These are phyloP conservation scores for Cataglyphis cursor DNA, from an alignment of 2,888 invertebrate genomes.

Conservation along the genomic window DNA sequence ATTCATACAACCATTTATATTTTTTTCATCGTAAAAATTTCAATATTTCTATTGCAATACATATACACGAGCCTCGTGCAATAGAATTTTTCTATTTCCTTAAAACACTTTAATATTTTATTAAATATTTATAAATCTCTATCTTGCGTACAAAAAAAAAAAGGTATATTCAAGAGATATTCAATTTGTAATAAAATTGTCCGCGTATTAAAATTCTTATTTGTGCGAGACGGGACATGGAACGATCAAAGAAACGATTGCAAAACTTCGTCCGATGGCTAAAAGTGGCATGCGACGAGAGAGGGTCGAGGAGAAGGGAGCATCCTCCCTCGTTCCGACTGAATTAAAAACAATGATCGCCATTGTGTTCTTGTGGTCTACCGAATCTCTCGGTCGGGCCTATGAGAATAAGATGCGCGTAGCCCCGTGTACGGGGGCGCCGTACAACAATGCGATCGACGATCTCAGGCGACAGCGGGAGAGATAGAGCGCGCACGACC, in stretches of 20 bases:
- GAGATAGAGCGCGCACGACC: slow-evolving; percentile 74
- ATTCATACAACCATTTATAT: background rate
- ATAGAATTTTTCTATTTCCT: background rate
- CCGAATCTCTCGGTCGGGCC: slow-evolving; percentile 49
- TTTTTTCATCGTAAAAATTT: background rate
- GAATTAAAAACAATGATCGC: slow-evolving; percentile 69
- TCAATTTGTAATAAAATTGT: background rate
- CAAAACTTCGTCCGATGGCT: slow-evolving; percentile 1
- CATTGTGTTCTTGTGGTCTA: slow-evolving; percentile 64
- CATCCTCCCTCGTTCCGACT: slow-evolving; percentile 14
- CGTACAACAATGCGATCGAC: slow-evolving; percentile 68
- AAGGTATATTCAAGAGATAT: background rate
- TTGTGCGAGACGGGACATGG: background rate
- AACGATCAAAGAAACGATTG: background rate
- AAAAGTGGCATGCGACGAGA: background rate
- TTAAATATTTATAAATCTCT: background rate
- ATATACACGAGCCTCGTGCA: background rate
- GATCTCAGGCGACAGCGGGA: slow-evolving; percentile 71
- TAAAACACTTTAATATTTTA: background rate
- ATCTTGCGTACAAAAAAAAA: background rate
- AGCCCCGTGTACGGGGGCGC: slow-evolving; percentile 17
- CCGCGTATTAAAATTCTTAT: no score
- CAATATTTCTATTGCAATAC: background rate
- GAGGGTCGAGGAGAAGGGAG: background rate
- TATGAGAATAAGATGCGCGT: slow-evolving; percentile 44